Evolutionary conservation across 1,140 invertebrate genomes (phyloP).

Genomic region (Euwallacea fornicatus): DNA sequence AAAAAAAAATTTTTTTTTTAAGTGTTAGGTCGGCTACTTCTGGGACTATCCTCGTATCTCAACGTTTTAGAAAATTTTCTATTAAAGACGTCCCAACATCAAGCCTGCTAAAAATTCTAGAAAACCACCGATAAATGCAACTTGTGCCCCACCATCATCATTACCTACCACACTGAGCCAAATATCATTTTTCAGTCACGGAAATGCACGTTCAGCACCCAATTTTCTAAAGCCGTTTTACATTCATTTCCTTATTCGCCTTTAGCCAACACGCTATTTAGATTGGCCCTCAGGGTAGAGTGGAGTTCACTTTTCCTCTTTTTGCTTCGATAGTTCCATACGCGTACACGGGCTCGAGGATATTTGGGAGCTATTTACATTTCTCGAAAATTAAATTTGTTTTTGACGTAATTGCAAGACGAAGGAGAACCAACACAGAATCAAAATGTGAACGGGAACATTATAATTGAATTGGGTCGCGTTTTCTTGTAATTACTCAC

Average conservation of each 20-base stretch:
- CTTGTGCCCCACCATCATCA: too few species aligned
- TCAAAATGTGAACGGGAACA: neutral
- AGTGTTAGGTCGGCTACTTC: too few species aligned
- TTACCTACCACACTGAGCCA: neutral
- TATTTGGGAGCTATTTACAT: neutral
- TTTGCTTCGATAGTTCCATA: slow-evolving; percentile 2
- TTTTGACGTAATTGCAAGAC: too few species aligned
- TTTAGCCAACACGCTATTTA: slow-evolving; percentile 6
- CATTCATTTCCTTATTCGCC: slow-evolving; percentile 11
- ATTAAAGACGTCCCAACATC: too few species aligned
- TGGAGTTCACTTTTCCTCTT: slow-evolving; percentile 10
- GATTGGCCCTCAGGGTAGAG: slow-evolving; percentile 4
- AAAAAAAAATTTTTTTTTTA: too few species aligned
- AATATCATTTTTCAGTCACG: slow-evolving; percentile 2
- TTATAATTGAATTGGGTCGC: slow-evolving; percentile 32
- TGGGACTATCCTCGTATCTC: too few species aligned
- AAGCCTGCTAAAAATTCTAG: too few species aligned
- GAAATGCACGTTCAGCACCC: neutral
- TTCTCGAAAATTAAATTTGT: too few species aligned
- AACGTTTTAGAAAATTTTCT: too few species aligned
- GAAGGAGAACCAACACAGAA: too few species aligned
- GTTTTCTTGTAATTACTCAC: slow-evolving; percentile 39
- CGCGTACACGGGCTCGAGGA: neutral
- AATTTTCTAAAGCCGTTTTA: slow-evolving; percentile 8
- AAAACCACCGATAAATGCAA: too few species aligned